phyloP scores from a whole-genome alignment of 2,888 invertebrate genomes.

The Chloroclystis v-ata region DNA sequence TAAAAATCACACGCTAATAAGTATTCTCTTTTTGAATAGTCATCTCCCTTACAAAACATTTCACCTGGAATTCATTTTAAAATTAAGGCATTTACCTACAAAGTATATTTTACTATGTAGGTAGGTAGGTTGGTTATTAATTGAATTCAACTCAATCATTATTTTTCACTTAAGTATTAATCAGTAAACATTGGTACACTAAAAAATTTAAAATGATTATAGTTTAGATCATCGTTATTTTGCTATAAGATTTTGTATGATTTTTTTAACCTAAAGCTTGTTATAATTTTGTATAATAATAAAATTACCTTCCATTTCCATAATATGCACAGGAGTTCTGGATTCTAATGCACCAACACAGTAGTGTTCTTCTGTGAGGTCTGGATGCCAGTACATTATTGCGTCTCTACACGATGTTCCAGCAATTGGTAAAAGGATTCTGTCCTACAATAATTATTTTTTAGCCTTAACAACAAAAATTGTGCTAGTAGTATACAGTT shows the following conservation, averaged over 20 bases:
- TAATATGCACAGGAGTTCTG: constrained; percentile 60
- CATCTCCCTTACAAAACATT: constrained; percentile 71
- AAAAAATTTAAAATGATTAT: too few species aligned
- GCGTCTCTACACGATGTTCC: constrained; percentile 69
- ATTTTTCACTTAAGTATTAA: too few species aligned
- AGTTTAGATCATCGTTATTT: too few species aligned
- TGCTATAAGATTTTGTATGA: too few species aligned
- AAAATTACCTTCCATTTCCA: constrained; percentile 61
- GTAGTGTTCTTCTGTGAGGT: constrained; percentile 68
- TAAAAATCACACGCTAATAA: constrained; percentile 70
- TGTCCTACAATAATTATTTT: constrained; percentile 43
- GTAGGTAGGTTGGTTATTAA: too few species aligned
- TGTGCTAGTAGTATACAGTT: too few species aligned
- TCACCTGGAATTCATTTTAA: constrained; percentile 47
- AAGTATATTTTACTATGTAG: not conserved
- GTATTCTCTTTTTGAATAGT: constrained; percentile 69
- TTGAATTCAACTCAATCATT: too few species aligned
- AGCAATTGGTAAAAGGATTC: constrained; percentile 67
- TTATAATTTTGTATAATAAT: too few species aligned
- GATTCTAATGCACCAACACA: constrained; percentile 70
- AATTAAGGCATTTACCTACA: not conserved
- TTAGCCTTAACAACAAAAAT: too few species aligned
- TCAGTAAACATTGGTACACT: too few species aligned
- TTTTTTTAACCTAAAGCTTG: too few species aligned
- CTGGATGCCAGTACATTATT: constrained; percentile 73